Conservation (phyloP, 2,797 vertebrate species). For the Aulostomus chinensis region DNA sequence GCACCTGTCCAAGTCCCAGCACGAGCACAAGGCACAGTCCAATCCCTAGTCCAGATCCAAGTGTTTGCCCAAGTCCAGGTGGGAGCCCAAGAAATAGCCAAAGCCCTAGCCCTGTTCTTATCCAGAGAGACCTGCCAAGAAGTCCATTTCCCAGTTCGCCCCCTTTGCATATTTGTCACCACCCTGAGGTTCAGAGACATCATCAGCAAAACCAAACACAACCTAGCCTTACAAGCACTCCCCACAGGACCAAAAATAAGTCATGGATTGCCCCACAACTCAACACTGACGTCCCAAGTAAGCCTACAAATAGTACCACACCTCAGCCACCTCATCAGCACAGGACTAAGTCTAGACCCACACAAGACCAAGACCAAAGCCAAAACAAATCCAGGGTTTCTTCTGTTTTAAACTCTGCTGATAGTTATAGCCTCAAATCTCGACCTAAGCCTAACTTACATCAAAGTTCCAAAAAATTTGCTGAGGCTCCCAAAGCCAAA, state of each 20-base stretch:
- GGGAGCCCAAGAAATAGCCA: slow-evolving; percentile 61
- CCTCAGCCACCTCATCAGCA: slow-evolving; percentile 36
- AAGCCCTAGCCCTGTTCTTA: slow-evolving; percentile 66
- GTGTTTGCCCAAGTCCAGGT: slow-evolving; percentile 66
- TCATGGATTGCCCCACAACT: slow-evolving; percentile 58
- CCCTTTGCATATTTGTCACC: slow-evolving; percentile 37
- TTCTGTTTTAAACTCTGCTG: slow-evolving; percentile 39
- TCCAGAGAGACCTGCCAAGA: slow-evolving; percentile 46
- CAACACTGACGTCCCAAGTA: slow-evolving; percentile 43
- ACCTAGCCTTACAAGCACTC: slow-evolving; percentile 32
- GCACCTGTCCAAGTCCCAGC: slow-evolving; percentile 73
- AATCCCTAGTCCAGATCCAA: slow-evolving; percentile 53
- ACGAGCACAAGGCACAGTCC: slow-evolving; percentile 61
- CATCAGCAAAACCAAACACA: slow-evolving; percentile 43
- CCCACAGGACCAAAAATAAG: slow-evolving; percentile 61
- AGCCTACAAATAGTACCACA: slow-evolving; percentile 40
- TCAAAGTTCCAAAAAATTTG: slow-evolving; percentile 35
- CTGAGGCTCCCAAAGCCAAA: slow-evolving; percentile 49
- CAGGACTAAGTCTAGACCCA: slow-evolving; percentile 42
- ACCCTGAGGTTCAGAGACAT: slow-evolving; percentile 45
- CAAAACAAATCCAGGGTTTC: slow-evolving; percentile 54
- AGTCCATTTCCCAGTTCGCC: slow-evolving; percentile 62
- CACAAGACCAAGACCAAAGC: slow-evolving; percentile 51
- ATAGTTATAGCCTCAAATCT: slow-evolving; percentile 53
- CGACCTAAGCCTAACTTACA: slow-evolving; percentile 50